Evolutionary conservation across 1,140 invertebrate genomes (phyloP).

Genomic region (Caenorhabditis briggsae): DNA sequence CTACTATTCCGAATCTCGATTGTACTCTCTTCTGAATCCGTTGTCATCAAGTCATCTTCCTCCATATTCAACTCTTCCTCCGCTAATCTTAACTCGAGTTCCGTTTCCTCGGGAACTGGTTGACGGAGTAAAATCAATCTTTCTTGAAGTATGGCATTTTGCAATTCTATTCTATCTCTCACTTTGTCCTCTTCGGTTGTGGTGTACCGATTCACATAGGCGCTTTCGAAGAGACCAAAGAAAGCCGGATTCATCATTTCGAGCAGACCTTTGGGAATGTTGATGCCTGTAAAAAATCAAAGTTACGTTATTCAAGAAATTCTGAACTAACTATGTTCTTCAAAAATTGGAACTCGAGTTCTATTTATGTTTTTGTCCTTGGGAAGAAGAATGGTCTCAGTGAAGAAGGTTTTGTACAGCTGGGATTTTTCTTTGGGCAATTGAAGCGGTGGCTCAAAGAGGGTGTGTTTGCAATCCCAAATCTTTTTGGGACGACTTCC

Average conservation of each 20-base stretch:
- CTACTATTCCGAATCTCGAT: background rate
- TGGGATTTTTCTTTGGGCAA: background rate
- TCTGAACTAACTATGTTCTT: background rate
- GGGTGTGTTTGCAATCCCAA: background rate
- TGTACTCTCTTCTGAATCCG: slow-evolving; percentile 12
- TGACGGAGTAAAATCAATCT: slow-evolving; percentile 22
- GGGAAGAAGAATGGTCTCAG: background rate
- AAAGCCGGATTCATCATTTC: background rate
- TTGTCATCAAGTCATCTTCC: slow-evolving; percentile 29
- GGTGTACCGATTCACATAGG: background rate
- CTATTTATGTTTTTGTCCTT: background rate
- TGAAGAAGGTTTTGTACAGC: background rate
- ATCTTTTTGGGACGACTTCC: background rate
- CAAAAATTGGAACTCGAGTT: background rate
- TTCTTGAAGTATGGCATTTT: background rate
- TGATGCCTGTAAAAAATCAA: background rate
- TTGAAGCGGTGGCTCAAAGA: background rate
- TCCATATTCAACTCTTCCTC: background rate
- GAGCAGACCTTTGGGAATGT: background rate
- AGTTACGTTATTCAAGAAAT: background rate
- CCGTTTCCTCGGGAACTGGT: slow-evolving; percentile 40
- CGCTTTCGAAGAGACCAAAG: background rate
- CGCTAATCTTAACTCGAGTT: background rate
- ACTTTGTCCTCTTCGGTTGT: background rate
- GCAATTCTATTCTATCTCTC: background rate